Conservation (phyloP, 2,797 vertebrate genomes). For the Cirrhinus mrigala region DNA sequence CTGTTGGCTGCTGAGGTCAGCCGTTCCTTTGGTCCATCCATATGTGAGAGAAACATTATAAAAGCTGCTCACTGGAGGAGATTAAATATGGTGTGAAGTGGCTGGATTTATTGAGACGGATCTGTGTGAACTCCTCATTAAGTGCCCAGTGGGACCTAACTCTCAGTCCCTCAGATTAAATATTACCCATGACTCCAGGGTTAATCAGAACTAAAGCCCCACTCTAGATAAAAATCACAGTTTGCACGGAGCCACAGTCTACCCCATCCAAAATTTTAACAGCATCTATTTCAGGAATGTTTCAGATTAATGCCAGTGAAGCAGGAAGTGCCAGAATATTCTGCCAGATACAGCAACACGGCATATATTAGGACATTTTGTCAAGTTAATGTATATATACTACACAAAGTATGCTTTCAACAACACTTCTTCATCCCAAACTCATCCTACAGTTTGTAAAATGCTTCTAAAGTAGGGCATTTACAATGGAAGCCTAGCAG, state of each 20-base stretch:
- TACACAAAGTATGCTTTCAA: background rate
- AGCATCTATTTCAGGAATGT: slow-evolving; percentile 4
- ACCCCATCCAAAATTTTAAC: slow-evolving; percentile 15
- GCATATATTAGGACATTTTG: background rate
- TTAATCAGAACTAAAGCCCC: slow-evolving; percentile 51
- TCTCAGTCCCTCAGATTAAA: slow-evolving; percentile 45
- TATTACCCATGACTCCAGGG: slow-evolving; percentile 51
- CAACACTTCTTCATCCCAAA: background rate
- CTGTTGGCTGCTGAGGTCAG: slow-evolving; percentile 27
- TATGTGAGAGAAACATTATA: slow-evolving; percentile 32
- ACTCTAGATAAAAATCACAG: slow-evolving; percentile 45
- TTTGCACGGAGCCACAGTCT: slow-evolving; percentile 1
- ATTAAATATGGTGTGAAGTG: slow-evolving; percentile 64
- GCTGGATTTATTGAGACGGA: slow-evolving; percentile 68
- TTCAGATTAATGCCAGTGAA: slow-evolving; percentile 20
- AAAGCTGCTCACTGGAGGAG: slow-evolving; percentile 33
- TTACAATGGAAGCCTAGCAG: background rate
- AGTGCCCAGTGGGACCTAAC: slow-evolving; percentile 71
- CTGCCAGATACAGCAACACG: background rate
- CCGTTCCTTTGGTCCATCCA: background rate
- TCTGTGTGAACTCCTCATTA: slow-evolving; percentile 74
- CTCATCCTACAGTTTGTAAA: background rate
- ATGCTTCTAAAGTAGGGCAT: background rate
- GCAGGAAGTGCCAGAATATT: background rate
- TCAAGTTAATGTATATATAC: background rate